Evolutionary conservation across 2,888 invertebrate genomes (phyloP).

Genomic region (Perizoma flavofasciatum): DNA sequence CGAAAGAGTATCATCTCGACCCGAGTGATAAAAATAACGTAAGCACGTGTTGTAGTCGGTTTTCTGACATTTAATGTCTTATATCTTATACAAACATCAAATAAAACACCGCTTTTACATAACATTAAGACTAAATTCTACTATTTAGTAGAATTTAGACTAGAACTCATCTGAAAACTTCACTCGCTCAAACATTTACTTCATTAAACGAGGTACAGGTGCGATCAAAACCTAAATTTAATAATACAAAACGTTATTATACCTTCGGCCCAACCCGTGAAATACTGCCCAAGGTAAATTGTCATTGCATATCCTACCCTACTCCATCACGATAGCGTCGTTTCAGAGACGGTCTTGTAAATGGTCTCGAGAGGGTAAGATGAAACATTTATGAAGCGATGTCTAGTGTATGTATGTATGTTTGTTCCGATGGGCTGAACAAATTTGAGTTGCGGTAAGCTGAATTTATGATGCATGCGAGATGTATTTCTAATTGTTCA

Average conservation of each 20-base stretch:
- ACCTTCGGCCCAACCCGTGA: constrained; percentile 18
- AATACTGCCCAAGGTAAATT: constrained; percentile 15
- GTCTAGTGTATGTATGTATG: constrained; percentile 14
- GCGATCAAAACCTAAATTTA: constrained; percentile 30
- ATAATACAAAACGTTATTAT: constrained; percentile 30
- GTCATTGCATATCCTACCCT: constrained; percentile 23
- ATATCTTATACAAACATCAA: too few relatives aligned
- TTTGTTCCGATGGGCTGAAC: constrained; percentile 7
- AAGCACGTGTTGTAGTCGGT: too few relatives aligned
- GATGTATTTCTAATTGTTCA: constrained; percentile 21
- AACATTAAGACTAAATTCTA: too few relatives aligned
- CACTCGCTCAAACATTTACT: constrained; percentile 5
- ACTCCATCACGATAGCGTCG: constrained; percentile 24
- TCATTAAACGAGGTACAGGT: constrained; percentile 14
- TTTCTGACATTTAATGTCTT: too few relatives aligned
- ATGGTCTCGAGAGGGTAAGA: constrained; percentile 27
- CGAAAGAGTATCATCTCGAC: too few relatives aligned
- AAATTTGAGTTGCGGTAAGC: constrained; percentile 16
- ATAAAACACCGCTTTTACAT: too few relatives aligned
- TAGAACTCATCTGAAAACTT: background rate
- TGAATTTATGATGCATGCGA: constrained; percentile 11
- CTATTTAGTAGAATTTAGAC: too few relatives aligned
- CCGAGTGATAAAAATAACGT: too few relatives aligned
- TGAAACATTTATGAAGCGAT: constrained; percentile 42
- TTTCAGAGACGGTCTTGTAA: constrained; percentile 15